Evolutionary conservation across 2,113 vertebrate genomes (phyloP), one percentile per base, ranked within the genome.

Genomic region (Cynoglossus semilaevis): DNA sequence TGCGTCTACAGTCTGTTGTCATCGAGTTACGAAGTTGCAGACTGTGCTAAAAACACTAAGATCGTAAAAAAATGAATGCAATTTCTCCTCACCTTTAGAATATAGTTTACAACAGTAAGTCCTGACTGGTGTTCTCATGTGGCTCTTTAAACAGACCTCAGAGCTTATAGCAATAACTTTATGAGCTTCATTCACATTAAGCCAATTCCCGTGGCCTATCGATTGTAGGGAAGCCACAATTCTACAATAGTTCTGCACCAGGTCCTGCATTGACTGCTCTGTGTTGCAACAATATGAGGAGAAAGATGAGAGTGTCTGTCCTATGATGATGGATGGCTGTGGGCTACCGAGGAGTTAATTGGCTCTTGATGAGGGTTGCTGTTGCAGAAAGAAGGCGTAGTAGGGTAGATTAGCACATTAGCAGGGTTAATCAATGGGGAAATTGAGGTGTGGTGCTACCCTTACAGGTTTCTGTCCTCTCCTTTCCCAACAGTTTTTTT

Each of bases 331-430:
- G 86, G 82, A 89, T 89, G 79, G 74, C 78, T 56, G 36, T 63
- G 70, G 74, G 78, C 76, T 80, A 72, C 68, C 14, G 69, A 81
- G 71, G 74, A 80, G 65, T 78, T 89, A 88, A 89, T 87, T 87
- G 81, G 80, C 81, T 82, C 78, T 82, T 88, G 88, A 89, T 88
- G 86, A 88, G 83, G 22, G 77, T 79, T 77, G 71, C 79, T 84
- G 80, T 87, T 86, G 82, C 85, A 80, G 74, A 75, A 80, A 81
- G 66, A 79, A 85, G 79, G 58, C 60, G 37, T 72, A 79, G 69
- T 67, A 67, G 65, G 58, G 79, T 70, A 81, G 73, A 89, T 88
- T 89, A 81, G 75, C 63, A 74, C 80, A 88, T 87, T 88, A 87
- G 78, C 68, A 67, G 74, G 85, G 76, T 85, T 87, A 86, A 84